Conservation (phyloP, 2,888 invertebrate genomes). For the Pristionchus japonicus region DNA sequence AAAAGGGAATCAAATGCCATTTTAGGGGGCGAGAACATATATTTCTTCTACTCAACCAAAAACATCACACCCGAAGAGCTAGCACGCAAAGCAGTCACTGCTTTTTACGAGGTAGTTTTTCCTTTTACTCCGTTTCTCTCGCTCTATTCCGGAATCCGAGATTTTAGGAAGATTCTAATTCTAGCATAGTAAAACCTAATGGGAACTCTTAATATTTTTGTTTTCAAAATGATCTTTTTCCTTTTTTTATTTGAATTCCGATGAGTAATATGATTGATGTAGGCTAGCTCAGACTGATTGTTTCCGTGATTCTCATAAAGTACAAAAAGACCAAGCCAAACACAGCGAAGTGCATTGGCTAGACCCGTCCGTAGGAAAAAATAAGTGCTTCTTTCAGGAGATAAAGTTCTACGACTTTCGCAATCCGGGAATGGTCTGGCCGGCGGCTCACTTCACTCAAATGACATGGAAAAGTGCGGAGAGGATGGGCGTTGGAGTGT, state of each 20-base stretch:
- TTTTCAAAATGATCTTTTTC: not conserved
- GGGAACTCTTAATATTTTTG: no score
- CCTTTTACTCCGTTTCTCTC: no score
- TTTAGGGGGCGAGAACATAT: conserved; percentile 54
- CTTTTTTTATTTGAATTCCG: not conserved
- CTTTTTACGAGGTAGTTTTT: conserved; percentile 41
- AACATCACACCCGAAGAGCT: conserved; percentile 48
- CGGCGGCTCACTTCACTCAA: conserved; percentile 55
- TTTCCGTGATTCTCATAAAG: not conserved
- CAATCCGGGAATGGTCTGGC: conserved; percentile 51
- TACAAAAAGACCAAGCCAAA: not conserved
- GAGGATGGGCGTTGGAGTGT: conserved; percentile 52
- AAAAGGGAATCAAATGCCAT: not conserved
- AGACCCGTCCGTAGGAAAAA: not conserved
- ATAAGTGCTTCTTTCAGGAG: conserved; percentile 46
- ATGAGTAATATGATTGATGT: no score
- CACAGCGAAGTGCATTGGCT: not conserved
- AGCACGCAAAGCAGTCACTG: conserved; percentile 47
- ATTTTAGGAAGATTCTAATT: no score
- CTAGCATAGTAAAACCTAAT: no score
- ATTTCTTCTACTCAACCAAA: conserved; percentile 51
- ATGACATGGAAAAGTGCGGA: conserved; percentile 56
- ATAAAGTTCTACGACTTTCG: conserved; percentile 56
- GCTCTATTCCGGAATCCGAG: no score
- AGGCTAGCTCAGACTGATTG: not conserved